Evolutionary conservation across 64 coral and sea anemone genomes (phyloP).

Genomic region (Montipora foliosa): DNA sequence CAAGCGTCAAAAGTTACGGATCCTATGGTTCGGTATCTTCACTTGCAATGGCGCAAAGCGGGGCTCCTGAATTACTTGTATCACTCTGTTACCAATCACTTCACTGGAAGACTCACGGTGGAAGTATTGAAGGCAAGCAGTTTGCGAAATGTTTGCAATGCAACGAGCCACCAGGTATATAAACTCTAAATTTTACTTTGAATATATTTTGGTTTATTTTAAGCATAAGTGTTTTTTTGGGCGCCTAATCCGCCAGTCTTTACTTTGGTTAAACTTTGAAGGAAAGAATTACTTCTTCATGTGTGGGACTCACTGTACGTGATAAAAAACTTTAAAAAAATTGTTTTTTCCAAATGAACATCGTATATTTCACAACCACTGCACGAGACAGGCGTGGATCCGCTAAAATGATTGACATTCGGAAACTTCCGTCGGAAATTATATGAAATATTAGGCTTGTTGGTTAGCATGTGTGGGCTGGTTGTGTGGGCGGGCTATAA

Average conservation of each 20-base stretch:
- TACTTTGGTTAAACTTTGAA: background rate
- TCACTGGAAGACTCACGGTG: slow-evolving; percentile 94
- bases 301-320: background rate
- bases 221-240: background rate
- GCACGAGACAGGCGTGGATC: background rate
- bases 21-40: slow-evolving; percentile 91
- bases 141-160: slow-evolving; percentile 91
- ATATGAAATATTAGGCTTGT: background rate
- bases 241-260: too few relatives aligned
- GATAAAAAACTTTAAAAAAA: too few relatives aligned
- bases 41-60: slow-evolving; percentile 93
- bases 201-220: background rate
- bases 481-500: background rate
- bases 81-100: slow-evolving; percentile 97
- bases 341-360: too few relatives aligned
- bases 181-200: background rate
- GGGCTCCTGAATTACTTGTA: slow-evolving; percentile 92
- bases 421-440: background rate
- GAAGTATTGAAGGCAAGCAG: slow-evolving; percentile 99
- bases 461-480: background rate
- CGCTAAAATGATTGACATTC: background rate
- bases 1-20: slow-evolving; percentile 84
- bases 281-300: background rate
- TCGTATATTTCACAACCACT: too few relatives aligned
- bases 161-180: slow-evolving; percentile 94